These are phyloP conservation scores for Rhynchopsitta pachyrhyncha DNA, from an alignment of 2,113 vertebrate species.

Conservation along the genomic window DNA sequence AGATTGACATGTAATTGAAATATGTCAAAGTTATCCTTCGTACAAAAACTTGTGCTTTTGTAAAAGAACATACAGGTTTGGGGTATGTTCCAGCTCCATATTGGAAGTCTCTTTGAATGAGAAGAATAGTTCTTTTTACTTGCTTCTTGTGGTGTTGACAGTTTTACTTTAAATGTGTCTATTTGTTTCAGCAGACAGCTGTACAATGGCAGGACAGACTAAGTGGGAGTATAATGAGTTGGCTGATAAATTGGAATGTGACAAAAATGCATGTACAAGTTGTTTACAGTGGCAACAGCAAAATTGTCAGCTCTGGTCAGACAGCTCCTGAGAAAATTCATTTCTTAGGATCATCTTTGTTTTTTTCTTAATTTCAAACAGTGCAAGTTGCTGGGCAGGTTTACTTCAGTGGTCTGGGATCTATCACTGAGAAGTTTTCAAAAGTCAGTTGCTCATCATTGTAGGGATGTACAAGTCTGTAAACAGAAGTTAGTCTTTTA, in stretches of 20 bases:
- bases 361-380: neutral
- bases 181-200: neutral
- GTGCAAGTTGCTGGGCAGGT: neutral
- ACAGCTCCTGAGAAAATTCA: neutral
- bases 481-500: neutral
- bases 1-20: neutral
- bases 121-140: neutral
- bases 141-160: neutral
- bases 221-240: conserved; percentile 41
- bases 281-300: conserved; percentile 6
- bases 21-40: neutral
- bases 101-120: neutral
- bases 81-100: neutral
- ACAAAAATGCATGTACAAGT: conserved; percentile 16
- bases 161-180: neutral
- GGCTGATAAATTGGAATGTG: conserved; percentile 37
- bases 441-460: neutral
- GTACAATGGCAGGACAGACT: neutral
- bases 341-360: neutral
- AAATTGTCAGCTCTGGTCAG: neutral
- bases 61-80: neutral
- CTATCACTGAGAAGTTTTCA: neutral
- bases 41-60: neutral
- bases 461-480: neutral
- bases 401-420: neutral